Base-by-base conservation (phyloP, 2,797 vertebrate genomes). In the Schizopygopsis malacanthus region DNA sequence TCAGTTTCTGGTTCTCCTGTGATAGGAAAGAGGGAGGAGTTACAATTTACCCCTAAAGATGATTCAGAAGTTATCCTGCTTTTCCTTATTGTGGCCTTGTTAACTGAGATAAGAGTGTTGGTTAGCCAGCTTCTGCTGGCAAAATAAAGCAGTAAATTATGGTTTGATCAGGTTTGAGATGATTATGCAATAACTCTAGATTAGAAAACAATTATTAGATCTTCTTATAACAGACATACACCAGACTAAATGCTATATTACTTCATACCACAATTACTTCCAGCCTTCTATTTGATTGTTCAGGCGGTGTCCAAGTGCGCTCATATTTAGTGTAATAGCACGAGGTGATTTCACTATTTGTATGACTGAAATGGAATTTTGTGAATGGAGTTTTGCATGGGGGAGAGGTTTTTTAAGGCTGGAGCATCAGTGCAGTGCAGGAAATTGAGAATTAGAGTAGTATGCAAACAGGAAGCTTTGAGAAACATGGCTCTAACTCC, bases 1-100 rank as follows among this genome's bases (percentile, higher is more conserved):
- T 95, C 79, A 99, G 94, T 91, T 97, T 98, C 92, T 98, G 97
- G 90, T 98, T 99, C 92, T 99, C 98, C 98, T 96, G 79, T 50
- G 45, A 25, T 20, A 47, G 6, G 22, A 22, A 76, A 67, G 25
- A 75, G 4, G 20, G 20, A 22, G 22, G 11, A 20, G 16, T 25
- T 41, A 61, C 12, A n/a, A 4, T 43, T 67, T 37, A 79, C 39
- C 47, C 69, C n/a, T 20, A 18, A 18, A 8, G 15, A 76, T 81
- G 81, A 69, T 72, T 22, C 37, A 50, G 61, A 20, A 59, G 25
- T 65, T 18, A 28, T 43, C 28, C 6, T 43, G 25, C 8, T 22
- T 61, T 43, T 15, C 15, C 33, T 25, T 70, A 43, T 79, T 63
- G 56, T 28, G 22, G 54, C 22, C 22, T 78, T 59, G 4, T 61